A percentile compares a stretch with the other conserved stretches of the same genome.
Evolutionary conservation across 2,888 invertebrate species (phyloP).

Genomic region (Phorcus lineatus): DNA sequence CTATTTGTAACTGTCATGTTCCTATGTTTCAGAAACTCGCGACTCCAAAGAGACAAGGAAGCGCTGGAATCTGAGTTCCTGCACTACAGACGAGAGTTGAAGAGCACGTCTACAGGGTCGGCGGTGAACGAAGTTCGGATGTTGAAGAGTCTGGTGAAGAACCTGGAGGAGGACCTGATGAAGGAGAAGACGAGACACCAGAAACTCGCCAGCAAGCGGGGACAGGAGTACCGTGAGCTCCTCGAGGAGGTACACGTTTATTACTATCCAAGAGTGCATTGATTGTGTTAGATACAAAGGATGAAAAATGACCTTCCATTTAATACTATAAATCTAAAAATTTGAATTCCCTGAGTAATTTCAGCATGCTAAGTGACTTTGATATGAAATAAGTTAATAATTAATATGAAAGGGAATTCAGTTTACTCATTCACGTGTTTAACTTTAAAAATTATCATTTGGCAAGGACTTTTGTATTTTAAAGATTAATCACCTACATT

Average conservation of each 20-base stretch:
- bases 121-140: slow-evolving; percentile 69
- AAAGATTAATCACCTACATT: too few species aligned
- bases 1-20: too few species aligned
- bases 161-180: slow-evolving; percentile 72
- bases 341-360: too few species aligned
- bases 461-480: not conserved
- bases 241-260: slow-evolving; percentile 63
- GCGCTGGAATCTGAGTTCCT: slow-evolving; percentile 69
- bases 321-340: too few species aligned
- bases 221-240: slow-evolving; percentile 69
- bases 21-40: not conserved
- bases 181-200: slow-evolving; percentile 72
- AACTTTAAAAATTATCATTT: too few species aligned
- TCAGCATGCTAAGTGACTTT: too few species aligned
- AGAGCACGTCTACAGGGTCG: slow-evolving; percentile 59
- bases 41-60: slow-evolving; percentile 67
- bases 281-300: too few species aligned
- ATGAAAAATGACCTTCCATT: too few species aligned
- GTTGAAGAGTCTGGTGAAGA: slow-evolving; percentile 68
- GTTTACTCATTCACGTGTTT: too few species aligned
- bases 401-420: not conserved
- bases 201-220: slow-evolving; percentile 62
- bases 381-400: not conserved
- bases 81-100: slow-evolving; percentile 65
- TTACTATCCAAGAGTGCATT: not conserved